Percentiles rank a stretch among this genome's conserved stretches.
Evolutionary conservation across 1,140 invertebrate species (phyloP).

Genomic region (Delia radicum): DNA sequence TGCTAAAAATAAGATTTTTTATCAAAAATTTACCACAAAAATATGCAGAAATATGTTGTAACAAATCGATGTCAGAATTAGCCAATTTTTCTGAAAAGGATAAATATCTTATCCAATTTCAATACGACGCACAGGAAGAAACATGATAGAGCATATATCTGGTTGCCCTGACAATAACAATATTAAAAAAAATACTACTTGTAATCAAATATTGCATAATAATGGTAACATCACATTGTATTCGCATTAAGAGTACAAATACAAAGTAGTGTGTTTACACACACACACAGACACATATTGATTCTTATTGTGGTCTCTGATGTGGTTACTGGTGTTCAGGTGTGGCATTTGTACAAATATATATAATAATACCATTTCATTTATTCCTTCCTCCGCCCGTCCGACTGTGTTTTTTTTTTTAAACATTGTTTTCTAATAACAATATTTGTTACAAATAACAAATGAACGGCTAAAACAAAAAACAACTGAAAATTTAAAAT

Average conservation of each 20-base stretch:
- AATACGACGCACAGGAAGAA: no score
- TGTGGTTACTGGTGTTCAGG: background rate
- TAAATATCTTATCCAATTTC: no score
- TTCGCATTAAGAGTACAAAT: background rate
- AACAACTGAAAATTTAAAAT: no score
- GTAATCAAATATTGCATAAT: constrained; percentile 5
- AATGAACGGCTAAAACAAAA: background rate
- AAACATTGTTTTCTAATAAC: background rate
- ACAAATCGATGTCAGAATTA: no score
- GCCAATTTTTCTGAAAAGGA: no score
- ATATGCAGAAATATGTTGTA: no score
- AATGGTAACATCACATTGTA: background rate
- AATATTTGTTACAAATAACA: background rate
- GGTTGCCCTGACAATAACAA: no score
- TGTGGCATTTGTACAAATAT: background rate
- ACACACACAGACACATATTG: background rate
- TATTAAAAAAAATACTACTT: background rate
- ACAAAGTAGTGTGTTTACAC: background rate
- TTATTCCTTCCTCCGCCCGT: background rate
- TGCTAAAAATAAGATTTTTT: no score
- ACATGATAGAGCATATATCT: no score
- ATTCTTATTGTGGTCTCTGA: background rate
- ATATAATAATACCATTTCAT: background rate
- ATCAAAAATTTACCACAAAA: no score
- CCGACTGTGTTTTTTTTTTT: background rate